Evolutionary conservation across 2,113 vertebrate species (phyloP).

Genomic region (Antennarius striatus): DNA sequence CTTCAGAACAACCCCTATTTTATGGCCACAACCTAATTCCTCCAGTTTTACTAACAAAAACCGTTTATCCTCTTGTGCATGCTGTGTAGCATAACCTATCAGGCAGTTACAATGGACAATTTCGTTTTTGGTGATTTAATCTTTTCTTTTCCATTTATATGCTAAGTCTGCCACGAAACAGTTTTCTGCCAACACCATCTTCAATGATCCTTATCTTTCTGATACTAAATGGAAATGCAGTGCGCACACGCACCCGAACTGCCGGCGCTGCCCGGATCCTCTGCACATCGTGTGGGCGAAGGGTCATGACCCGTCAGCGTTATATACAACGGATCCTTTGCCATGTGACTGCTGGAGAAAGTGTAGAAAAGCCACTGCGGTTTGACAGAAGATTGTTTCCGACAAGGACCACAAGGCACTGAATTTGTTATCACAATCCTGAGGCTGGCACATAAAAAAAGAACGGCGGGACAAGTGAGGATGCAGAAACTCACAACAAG

Average conservation of each 20-base stretch:
- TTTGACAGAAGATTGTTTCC: slow-evolving; percentile 29
- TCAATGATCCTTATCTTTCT: slow-evolving; percentile 62
- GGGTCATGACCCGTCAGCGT: slow-evolving; percentile 31
- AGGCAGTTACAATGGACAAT: slow-evolving; percentile 44
- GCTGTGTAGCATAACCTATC: slow-evolving; percentile 24
- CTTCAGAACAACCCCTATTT: too few species aligned
- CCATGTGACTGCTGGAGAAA: slow-evolving; percentile 17
- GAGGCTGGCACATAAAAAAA: slow-evolving; percentile 14
- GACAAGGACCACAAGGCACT: slow-evolving; percentile 20
- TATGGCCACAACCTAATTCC: not conserved
- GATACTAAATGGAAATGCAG: slow-evolving; percentile 57
- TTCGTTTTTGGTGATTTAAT: slow-evolving; percentile 60
- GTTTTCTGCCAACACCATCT: slow-evolving; percentile 54
- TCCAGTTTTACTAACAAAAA: slow-evolving; percentile 27
- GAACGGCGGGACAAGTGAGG: slow-evolving; percentile 32
- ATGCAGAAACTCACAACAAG: slow-evolving; percentile 11
- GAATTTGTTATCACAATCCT: slow-evolving; percentile 41
- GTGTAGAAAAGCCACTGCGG: slow-evolving; percentile 9
- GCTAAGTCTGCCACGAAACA: slow-evolving; percentile 59
- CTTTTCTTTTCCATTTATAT: slow-evolving; percentile 73
- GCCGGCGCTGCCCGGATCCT: slow-evolving; percentile 19
- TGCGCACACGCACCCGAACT: slow-evolving; percentile 6
- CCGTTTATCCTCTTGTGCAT: slow-evolving; percentile 28
- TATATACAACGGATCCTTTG: slow-evolving; percentile 11
- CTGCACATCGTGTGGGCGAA: slow-evolving; percentile 24